Base-by-base conservation (phyloP, 2,797 vertebrate genomes). In the Pseudochromis fuscus region DNA sequence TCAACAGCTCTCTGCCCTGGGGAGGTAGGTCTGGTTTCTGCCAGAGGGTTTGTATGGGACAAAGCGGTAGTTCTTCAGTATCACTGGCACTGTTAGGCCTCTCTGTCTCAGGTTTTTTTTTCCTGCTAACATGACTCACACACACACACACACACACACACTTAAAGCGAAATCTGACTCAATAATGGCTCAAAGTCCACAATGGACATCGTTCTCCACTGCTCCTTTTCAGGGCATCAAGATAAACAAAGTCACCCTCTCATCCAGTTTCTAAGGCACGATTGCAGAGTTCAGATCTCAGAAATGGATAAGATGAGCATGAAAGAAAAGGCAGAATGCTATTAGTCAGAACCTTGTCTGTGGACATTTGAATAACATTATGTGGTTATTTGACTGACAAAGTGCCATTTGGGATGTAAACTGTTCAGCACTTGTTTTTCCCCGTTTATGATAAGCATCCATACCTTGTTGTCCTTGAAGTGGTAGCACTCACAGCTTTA, bases 391-490 rank as follows among this genome's bases (percentile, higher is more conserved):
- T 9, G 35, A n/a, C 4, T n/a, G 1, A 77, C 7, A 9, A 7
- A 1, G 5, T 8, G 24, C 4, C 19, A 27, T 28, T 24, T 19
- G 55, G 13, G 12, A 27, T 37, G 18, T n/a, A 27, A 16, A 16
- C 8, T 16, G 19, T 45, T 33, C 3, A 11, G 8, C 19, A 23
- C 13, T 2, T 1, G 18, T n/a, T n/a, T n/a, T n/a, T 51, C 11
- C n/a, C 16, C 3, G 10, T 51, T 27, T 42, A 10, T 37, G 2
- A 80, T 18, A 18, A 7, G 25, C 13, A 67, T 42, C 23, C 76
- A 75, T 92, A 95, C 94, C 93, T 94, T 83, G 86, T 77, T 31
- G 89, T 78, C 89, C 92, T 94, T 62, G 87, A 63, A 68, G 56
- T 18, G 0, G 88, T 45, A 3, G 76, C 44, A 61, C 7, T 37